Evolutionary conservation across 2,888 invertebrate genomes (phyloP), one percentile per base, ranked within the genome.

Genomic region (Hofmannophila pseudospretella): DNA sequence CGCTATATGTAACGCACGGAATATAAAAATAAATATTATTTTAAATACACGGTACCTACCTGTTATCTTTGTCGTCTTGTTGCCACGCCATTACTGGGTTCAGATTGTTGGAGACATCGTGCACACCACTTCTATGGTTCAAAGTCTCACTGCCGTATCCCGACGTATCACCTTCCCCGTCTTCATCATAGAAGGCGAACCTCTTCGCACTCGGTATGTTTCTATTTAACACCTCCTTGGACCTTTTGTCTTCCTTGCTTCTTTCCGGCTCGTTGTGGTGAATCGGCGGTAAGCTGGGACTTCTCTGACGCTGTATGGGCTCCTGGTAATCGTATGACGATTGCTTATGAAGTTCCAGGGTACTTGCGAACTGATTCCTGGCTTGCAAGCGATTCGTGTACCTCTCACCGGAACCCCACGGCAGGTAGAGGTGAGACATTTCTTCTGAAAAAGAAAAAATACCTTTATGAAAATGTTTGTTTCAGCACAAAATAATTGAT

Each of bases 61-160:
- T 78, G 55, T 69, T 73, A 39, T 78, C 75, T 50, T 74, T 78
- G 36, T 58, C 63, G 30, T 74, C 70, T 49, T 82, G 80, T 48
- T 86, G 84, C 86, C 87, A 87, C 27, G 82, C 27, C 35, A 84
- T 67, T 2, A 87, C 73, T 4, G 80, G 75, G 42, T 64, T 72
- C 29, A 56, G 59, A 32, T 59, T 52, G 39, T 45, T 54, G 9
- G 41, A 55, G 36, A 53, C 49, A 14, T 70, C 70, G 26, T 68
- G 64, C 28, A 72, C 47, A 2, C 58, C 56, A 13, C 61, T 56
- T 42, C 61, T 75, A 41, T 89, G 88, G 60, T 90, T 89, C 7
- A 89, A 75, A 32, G 92, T 93, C 65, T 95, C 94, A 67, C 95
- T 95, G 32, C 94, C 93, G 74, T 95, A 94, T 23, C 95, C 95